Conservation (phyloP, 1,140 invertebrate species). For the Drosophila insularis region DNA sequence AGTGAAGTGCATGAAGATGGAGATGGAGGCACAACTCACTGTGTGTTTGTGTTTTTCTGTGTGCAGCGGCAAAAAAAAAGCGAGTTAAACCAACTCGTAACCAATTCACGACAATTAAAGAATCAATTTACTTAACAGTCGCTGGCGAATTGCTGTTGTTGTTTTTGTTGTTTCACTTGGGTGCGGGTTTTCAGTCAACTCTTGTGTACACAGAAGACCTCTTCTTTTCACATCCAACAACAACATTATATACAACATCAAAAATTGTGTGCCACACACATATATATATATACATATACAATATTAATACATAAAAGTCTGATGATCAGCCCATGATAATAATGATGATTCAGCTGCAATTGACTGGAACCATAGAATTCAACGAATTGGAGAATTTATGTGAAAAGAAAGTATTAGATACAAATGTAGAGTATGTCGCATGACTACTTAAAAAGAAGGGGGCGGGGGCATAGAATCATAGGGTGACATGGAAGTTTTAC, state of each 20-base stretch:
- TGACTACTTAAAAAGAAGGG: neutral
- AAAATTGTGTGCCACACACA: neutral
- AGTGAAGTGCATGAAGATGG: neutral
- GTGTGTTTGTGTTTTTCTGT: neutral
- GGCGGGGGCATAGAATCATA: neutral
- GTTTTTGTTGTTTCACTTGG: conserved; percentile 20
- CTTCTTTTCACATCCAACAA: conserved; percentile 12
- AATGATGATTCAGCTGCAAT: conserved; percentile 65
- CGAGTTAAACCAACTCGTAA: conserved; percentile 78
- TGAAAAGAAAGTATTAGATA: conserved; percentile 14
- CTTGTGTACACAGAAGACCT: conserved; percentile 53
- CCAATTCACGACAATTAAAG: conserved; percentile 79
- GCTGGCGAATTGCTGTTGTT: conserved; percentile 65
- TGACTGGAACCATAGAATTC: conserved; percentile 24
- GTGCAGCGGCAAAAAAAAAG: conserved; percentile 47
- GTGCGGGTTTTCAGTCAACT: conserved; percentile 47
- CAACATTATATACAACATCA: neutral
- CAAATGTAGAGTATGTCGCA: neutral
- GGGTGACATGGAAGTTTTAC: no score
- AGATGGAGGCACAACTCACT: conserved; percentile 23
- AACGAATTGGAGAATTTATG: conserved; percentile 41
- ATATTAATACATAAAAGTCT: conserved; percentile 46
- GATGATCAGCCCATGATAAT: conserved; percentile 65
- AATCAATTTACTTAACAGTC: conserved; percentile 77
- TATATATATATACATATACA: neutral